Base-by-base conservation (phyloP, 2,113 vertebrate genomes). In the Periophthalmus modestus region DNA sequence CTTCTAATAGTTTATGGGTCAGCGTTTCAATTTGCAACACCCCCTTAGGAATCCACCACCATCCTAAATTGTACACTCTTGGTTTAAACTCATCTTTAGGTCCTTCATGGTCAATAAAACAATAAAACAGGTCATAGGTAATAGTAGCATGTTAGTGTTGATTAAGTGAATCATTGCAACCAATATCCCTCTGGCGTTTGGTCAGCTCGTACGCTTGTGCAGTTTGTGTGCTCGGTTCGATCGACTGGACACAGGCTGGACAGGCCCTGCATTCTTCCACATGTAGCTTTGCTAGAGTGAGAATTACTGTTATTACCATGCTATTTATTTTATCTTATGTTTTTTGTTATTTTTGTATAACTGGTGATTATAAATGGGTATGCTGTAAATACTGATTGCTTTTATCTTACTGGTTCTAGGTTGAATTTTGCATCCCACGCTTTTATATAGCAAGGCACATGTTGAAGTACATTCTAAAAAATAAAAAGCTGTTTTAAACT, bases 281-380 rank as follows among this genome's bases (percentile, higher is more conserved):
- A 91, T 92, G 91, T 93, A 94, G 92, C 93, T 92, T 89, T 80
- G 93, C 93, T 91, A 90, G 89, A 86, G 77, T 91, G 77, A 88
- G 77, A 19, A 43, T 65, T 39, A 65, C 62, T 71, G 39, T 87
- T 82, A 68, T 83, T 85, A 79, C 63, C 55, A 74, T 87, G 78
- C 71, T 92, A 87, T 88, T 90, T 86, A 89, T 91, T 92, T 90
- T 66, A 73, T 84, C 66, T 78, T 61, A 84, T 87, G 89, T 89
- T 87, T 43, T 88, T 89, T 87, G 75, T 88, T 78, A 87, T 88
- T 85, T 92, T 87, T 91, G 90, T 88, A 88, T 18, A 93, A 65
- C 16, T 86, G 89, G 71, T 84, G 69, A 85, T 65, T 80, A 77
- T 71, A 85, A 84, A 82, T 74, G 84, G 79, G 82, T 73, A 63